Conservation (phyloP, 1,140 invertebrate species). For the Argopecten irradians region DNA sequence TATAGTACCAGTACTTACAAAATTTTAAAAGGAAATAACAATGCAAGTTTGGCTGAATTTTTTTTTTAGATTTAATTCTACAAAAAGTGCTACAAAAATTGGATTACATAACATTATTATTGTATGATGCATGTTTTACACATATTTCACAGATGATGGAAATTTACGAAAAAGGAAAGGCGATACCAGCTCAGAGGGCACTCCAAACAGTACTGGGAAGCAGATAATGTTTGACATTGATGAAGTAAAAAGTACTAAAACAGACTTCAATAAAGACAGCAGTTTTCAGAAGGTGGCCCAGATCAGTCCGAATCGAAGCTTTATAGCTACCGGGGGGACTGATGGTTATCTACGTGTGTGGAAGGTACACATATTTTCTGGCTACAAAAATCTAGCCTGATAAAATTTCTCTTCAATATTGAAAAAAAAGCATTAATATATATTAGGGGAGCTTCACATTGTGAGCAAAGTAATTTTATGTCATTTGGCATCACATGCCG, state of each 20-base stretch:
- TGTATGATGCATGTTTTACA: background rate
- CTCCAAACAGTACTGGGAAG: slow-evolving; percentile 56
- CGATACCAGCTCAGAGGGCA: slow-evolving; percentile 43
- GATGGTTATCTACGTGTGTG: slow-evolving; percentile 93
- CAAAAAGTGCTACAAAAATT: no score
- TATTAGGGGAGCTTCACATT: background rate
- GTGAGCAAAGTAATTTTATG: background rate
- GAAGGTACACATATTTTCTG: slow-evolving; percentile 78
- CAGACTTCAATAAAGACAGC: slow-evolving; percentile 82
- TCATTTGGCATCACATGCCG: no score
- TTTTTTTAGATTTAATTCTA: no score
- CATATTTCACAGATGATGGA: background rate
- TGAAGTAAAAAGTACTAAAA: slow-evolving; percentile 72
- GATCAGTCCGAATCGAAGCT: slow-evolving; percentile 84
- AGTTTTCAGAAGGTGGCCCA: slow-evolving; percentile 91
- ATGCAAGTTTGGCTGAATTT: no score
- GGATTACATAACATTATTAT: background rate
- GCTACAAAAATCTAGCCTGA: background rate
- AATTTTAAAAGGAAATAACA: no score
- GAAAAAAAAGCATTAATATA: no score
- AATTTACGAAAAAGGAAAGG: slow-evolving; percentile 57
- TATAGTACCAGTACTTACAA: no score
- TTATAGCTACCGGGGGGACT: slow-evolving; percentile 93
- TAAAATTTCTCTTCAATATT: background rate
- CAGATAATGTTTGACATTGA: slow-evolving; percentile 77